Evolutionary conservation across 2,113 vertebrate genomes (phyloP).

Genomic region (Pseudopipra pipra): DNA sequence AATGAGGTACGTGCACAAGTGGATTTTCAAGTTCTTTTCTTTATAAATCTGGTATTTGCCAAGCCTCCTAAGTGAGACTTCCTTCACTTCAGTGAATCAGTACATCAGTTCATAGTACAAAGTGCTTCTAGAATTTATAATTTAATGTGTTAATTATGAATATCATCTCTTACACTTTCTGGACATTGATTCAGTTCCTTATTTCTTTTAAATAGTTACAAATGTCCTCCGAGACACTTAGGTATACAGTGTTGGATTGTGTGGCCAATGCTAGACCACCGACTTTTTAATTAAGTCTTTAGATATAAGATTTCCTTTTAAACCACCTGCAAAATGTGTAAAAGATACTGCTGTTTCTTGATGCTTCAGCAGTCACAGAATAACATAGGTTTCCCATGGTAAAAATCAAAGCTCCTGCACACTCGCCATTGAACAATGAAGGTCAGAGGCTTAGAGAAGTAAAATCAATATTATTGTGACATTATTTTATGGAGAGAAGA

Average conservation of each 20-base stretch:
- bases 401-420: not conserved
- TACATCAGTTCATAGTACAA: not conserved
- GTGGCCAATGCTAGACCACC: not conserved
- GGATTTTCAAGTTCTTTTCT: not conserved
- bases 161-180: not conserved
- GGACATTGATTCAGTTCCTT: not conserved
- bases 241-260: not conserved
- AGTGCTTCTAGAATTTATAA: not conserved
- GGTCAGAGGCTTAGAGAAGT: not conserved
- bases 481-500: not conserved
- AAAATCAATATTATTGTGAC: not conserved
- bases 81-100: not conserved
- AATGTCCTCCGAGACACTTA: not conserved
- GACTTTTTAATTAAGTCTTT: not conserved
- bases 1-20: not conserved
- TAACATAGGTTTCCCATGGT: not conserved
- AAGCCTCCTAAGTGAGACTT: not conserved
- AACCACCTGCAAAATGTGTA: not conserved
- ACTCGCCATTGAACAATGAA: not conserved
- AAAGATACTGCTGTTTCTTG: not conserved
- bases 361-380: not conserved
- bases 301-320: not conserved
- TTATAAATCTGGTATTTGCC: not conserved
- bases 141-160: not conserved
- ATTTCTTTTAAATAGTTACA: not conserved